phyloP scores from a whole-genome alignment of 2,888 invertebrate species.

The Sarcophaga subvicina region DNA sequence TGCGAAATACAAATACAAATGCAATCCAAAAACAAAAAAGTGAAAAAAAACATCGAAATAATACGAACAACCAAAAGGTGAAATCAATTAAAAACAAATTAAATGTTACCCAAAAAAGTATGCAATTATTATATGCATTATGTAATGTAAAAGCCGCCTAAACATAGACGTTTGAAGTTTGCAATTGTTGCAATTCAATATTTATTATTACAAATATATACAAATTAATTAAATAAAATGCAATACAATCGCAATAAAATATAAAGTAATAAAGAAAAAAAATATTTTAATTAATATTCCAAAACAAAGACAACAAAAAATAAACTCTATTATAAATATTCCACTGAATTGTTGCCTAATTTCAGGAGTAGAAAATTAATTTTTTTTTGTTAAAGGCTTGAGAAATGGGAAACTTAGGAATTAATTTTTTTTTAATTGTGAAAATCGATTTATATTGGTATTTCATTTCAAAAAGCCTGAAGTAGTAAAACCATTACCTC shows the following conservation, averaged over 20 bases:
- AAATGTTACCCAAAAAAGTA: conserved; percentile 45
- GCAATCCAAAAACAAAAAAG: conserved; percentile 23
- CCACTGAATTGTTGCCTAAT: no score
- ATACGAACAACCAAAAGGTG: conserved; percentile 25
- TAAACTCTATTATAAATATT: no score
- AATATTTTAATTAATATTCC: no score
- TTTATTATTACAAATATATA: conserved; percentile 5
- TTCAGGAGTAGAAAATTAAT: no score
- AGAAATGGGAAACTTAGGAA: no score
- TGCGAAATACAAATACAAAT: neutral
- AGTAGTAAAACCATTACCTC: no score
- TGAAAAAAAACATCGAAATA: neutral
- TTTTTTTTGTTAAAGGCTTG: no score
- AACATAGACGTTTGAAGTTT: conserved; percentile 52
- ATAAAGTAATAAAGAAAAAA: neutral
- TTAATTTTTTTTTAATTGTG: no score
- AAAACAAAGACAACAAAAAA: no score
- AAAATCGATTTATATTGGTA: no score
- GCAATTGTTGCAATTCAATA: conserved; percentile 18
- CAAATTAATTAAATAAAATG: conserved; percentile 44
- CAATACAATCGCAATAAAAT: neutral
- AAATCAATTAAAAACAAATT: conserved; percentile 68
- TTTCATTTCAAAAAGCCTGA: no score
- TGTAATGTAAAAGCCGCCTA: conserved; percentile 34
- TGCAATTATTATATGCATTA: conserved; percentile 29